Base-by-base conservation (phyloP, 1,140 invertebrate genomes). In the Papilio polytes region DNA sequence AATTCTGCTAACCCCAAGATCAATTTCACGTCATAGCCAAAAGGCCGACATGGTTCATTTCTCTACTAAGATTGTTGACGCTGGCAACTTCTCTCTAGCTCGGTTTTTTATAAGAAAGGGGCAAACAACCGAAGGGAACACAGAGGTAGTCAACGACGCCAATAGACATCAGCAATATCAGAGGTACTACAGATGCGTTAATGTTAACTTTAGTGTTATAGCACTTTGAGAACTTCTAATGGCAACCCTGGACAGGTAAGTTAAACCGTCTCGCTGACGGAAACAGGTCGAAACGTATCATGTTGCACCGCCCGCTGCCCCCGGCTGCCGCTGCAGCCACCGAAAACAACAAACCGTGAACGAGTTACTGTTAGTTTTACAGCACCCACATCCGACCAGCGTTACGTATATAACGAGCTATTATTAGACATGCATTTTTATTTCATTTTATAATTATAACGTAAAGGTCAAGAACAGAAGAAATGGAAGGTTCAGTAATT, bases 311-410 rank as follows among this genome's bases (percentile, higher is more conserved):
- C 13, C 4, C 4, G 4, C 13, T 18, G 15, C 48, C 48, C 26
- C 26, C 26, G 26, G 26, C 26, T 26, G 48, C 41, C 31, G 77
- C 1, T 78, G 10, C 77, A 63, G 77, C 77, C 77, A 78, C 77
- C 77, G 46, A 78, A 78, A 78, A 78, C 77, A 63, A 78, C 77
- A 66, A 66, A 78, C 77, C 77, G 77, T 78, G 77, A 78, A 78
- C 56, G 77, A 20, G 4, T 78, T 63, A 78, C 77, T 78, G 77
- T 78, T 78, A 66, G 7, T 12, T 78, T 78, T 78, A 46, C 41
- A 31, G 41, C 74, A 53, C 7, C 76, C 53, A 78, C 76, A 78
- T 41, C 76, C 13, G 76, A 59, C 48, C 22, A 76, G 22, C 74
- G 74, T 51, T 51, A 46, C 74, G 46, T 1, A 76, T 76, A 76